Base-by-base conservation (phyloP, 1,140 invertebrate species). In the Bombus terrestris region DNA sequence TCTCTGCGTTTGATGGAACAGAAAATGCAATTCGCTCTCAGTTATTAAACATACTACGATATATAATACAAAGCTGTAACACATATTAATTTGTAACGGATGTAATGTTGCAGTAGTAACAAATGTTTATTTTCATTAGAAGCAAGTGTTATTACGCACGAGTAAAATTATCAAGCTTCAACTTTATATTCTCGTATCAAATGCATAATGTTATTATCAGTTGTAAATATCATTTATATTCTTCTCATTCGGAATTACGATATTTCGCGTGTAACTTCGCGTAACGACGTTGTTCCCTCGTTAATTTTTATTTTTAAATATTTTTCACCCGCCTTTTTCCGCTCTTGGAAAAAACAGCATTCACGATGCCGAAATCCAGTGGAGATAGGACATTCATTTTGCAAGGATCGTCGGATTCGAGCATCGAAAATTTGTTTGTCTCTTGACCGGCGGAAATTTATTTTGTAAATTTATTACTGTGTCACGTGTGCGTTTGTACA, bases 141-240 rank as follows among this genome's bases (percentile, higher is more conserved):
- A 8, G n/a, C 8, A 32, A 41, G 2, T 5, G 53, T 76, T 76
- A 64, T 78, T 32, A 39, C 39, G 9, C 10, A 10, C 0, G 57
- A 64, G n/a, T 66, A 15, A 35, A 43, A 28, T 75, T 80, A 69
- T 85, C 47, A 18, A n/a, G 37, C 47, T 64, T 10, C 47, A 35
- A 53, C 39, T 73, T 75, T 3, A 8, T 39, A 32, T 22, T 72
- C 35, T 78, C 68, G n/a, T 71, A 35, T 22, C 15, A n/a, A 57
- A 76, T 43, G 74, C 74, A 77, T 69, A 76, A 85, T 64, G 18
- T 76, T 71, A 72, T 87, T 57, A 59, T 85, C 73, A 57, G 12
- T 77, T 81, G 79, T 81, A 81, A 66, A 87, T 37, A 39, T 37
- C 53, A 41, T n/a, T 86, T 76, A 72, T 47, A 57, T 77, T 15